phyloP scores from a whole-genome alignment of 2,888 invertebrate genomes.

The Scelioninae gen. 1 region DNA sequence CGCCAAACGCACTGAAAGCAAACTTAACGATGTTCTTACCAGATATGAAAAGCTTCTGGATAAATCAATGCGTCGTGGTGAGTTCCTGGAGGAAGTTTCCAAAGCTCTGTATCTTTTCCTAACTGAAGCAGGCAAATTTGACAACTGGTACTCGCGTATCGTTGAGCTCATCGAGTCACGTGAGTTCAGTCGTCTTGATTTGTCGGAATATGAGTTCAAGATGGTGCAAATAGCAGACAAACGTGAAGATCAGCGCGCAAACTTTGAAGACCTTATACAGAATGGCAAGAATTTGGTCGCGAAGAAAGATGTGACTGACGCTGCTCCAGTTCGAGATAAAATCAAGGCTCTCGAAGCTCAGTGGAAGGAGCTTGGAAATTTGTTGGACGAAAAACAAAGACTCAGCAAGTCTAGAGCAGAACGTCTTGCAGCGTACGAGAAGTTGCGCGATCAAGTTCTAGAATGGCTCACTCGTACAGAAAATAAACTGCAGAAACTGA shows the following conservation, averaged over 20 bases:
- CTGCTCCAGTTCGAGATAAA: slow-evolving; percentile 91
- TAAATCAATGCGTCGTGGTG: slow-evolving; percentile 90
- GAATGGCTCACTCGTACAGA: slow-evolving; percentile 95
- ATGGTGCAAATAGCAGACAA: slow-evolving; percentile 86
- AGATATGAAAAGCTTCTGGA: slow-evolving; percentile 95
- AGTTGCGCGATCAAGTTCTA: slow-evolving; percentile 91
- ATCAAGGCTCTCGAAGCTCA: slow-evolving; percentile 94
- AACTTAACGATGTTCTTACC: slow-evolving; percentile 93
- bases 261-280: slow-evolving; percentile 91
- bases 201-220: slow-evolving; percentile 87
- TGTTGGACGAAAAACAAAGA: slow-evolving; percentile 93
- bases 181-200: slow-evolving; percentile 88
- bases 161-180: slow-evolving; percentile 90
- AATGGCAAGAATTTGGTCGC: slow-evolving; percentile 92
- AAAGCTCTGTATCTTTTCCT: slow-evolving; percentile 85
- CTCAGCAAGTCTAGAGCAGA: slow-evolving; percentile 93
- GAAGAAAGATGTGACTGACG: slow-evolving; percentile 95
- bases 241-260: slow-evolving; percentile 85
- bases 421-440: slow-evolving; percentile 94
- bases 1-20: slow-evolving; percentile 94
- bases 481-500: slow-evolving; percentile 89
- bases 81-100: slow-evolving; percentile 92
- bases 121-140: slow-evolving; percentile 86
- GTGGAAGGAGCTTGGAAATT: slow-evolving; percentile 94
- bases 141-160: slow-evolving; percentile 89